phyloP scores from a whole-genome alignment of 2,888 invertebrate genomes.

The Noctua pronuba region DNA sequence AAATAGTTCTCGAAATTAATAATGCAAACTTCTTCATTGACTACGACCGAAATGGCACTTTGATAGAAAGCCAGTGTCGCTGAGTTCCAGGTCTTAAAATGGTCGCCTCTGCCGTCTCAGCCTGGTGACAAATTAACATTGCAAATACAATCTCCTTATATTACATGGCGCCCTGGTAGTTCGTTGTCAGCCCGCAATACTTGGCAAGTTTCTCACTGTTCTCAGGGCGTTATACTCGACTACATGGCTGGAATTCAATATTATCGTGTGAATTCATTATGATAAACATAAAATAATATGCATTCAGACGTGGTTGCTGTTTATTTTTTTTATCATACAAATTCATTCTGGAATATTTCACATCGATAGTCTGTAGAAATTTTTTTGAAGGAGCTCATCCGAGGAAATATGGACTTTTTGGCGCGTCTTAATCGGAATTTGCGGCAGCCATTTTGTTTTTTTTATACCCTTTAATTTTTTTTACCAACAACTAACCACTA shows the following conservation, averaged over 20 bases:
- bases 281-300: background rate
- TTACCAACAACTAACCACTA: too few species aligned
- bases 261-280: slow-evolving; percentile 36
- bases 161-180: slow-evolving; percentile 10
- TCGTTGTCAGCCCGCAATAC: slow-evolving; percentile 7
- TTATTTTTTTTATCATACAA: slow-evolving; percentile 4
- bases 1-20: too few species aligned
- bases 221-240: slow-evolving; percentile 20
- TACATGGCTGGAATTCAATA: slow-evolving; percentile 44
- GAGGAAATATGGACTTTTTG: background rate
- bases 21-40: too few species aligned
- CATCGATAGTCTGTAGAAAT: background rate
- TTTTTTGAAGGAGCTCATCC: background rate
- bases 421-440: background rate
- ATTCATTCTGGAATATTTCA: background rate
- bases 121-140: background rate
- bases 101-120: background rate
- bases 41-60: background rate
- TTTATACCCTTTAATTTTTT: background rate
- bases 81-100: background rate
- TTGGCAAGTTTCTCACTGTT: slow-evolving; percentile 27
- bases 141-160: background rate
- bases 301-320: background rate
- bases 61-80: background rate
- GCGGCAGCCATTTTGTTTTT: background rate